Base-by-base conservation (phyloP, 2,888 invertebrate species). In the Trissoscelio sp. region DNA sequence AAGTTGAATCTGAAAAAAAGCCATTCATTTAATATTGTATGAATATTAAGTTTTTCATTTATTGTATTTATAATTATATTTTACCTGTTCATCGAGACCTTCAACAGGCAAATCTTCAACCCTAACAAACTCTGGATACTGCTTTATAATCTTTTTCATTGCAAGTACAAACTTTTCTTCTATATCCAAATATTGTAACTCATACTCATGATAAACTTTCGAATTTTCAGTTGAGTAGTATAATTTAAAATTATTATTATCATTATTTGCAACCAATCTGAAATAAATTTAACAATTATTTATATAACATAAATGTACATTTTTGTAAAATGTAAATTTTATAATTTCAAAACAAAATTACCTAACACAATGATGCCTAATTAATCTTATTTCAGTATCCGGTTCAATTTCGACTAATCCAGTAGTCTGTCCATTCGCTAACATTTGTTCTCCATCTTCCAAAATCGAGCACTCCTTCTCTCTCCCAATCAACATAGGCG, bases 211-310 rank as follows among this genome's bases (percentile, higher is more conserved):
- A 89, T 97, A 98, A 86, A 96, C 95, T 82, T 96, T 93, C 0
- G 96, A 95, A 91, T 99, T 99, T 88, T 98, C 97, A 46, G 95
- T 92, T 83, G 95, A 95, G 91, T 96, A 97, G 91, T 97, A 98
- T 31, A 98, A 87, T 57, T 94, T 93, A 0, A 86, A 86, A 75
- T 92, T 93, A 5, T 94, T 94, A 87, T 96, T 96, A 6, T 94
- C 94, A 87, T 96, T 96, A 87, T 96, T 96, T 18, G 93, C 91
- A 0, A 96, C 94, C 86, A 97, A 91, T 81, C 94, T 93, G 79
- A 78, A 78, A 66, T 18, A n/a, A 12, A 18, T 22, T 46, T 11
- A 34, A 34, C n/a, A 3, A 46, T 46, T 4, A 22, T 46, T 22
- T 2, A 46, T 16, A 16, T 44, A 16, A 18, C n/a, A 4, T 22